A percentile compares a stretch with the other conserved stretches of the same genome.
Conservation (phyloP, 2,888 invertebrate species). For the Amaurobius ferox region DNA sequence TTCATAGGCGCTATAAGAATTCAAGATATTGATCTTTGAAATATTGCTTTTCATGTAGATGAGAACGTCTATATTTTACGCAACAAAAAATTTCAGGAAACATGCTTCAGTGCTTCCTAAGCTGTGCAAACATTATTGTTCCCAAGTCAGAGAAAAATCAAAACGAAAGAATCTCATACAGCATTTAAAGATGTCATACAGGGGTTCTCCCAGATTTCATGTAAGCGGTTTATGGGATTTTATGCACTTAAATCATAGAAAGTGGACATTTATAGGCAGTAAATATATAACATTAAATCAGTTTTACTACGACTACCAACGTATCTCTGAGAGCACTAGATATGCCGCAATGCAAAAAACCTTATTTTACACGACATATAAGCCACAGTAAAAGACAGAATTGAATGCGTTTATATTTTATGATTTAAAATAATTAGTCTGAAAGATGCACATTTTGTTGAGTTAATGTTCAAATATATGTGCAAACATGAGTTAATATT, state of each 20-base stretch:
- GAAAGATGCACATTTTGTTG: too few species aligned
- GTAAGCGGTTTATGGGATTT: slow-evolving; percentile 54
- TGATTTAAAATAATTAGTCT: too few species aligned
- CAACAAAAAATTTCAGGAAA: slow-evolving; percentile 45
- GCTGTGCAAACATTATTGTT: slow-evolving; percentile 43
- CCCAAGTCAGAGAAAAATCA: slow-evolving; percentile 24
- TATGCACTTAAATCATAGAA: slow-evolving; percentile 51
- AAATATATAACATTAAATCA: slow-evolving; percentile 52
- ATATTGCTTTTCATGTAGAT: too few species aligned
- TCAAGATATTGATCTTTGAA: too few species aligned
- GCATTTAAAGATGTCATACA: slow-evolving; percentile 55
- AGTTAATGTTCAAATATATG: too few species aligned
- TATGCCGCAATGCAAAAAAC: too few species aligned
- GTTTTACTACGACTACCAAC: slow-evolving; percentile 6
- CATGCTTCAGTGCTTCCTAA: slow-evolving; percentile 39
- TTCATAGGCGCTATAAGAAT: too few species aligned
- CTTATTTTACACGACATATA: too few species aligned
- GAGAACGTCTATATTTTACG: slow-evolving; percentile 28
- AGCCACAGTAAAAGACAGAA: too few species aligned
- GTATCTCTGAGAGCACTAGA: too few species aligned
- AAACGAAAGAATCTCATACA: slow-evolving; percentile 35
- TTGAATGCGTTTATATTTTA: too few species aligned
- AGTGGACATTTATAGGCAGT: slow-evolving; percentile 57
- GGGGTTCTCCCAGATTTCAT: slow-evolving; percentile 33
- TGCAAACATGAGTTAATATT: too few species aligned